Evolutionary conservation across 1,140 invertebrate genomes (phyloP).

Genomic region (Cydia strobilella): DNA sequence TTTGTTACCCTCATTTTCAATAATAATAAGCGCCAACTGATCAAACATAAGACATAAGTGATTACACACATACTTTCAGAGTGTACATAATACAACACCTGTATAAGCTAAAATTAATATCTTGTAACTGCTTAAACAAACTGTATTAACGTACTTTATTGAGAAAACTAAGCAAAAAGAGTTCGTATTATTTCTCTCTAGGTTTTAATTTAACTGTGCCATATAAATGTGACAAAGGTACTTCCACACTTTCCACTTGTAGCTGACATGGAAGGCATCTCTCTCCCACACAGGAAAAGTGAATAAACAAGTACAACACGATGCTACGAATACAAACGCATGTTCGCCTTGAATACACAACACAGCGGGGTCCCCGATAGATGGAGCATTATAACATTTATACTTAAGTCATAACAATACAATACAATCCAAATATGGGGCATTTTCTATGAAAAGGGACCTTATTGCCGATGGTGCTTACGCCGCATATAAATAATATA

Average conservation of each 20-base stretch:
- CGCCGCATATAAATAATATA: no score
- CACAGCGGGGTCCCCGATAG: neutral
- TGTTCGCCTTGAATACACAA: constrained; percentile 3
- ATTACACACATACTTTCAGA: neutral
- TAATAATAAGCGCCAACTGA: neutral
- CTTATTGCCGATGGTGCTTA: no score
- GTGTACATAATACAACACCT: constrained; percentile 1
- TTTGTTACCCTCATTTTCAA: constrained; percentile 1
- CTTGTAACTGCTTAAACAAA: neutral
- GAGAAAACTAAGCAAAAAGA: neutral
- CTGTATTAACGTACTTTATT: neutral
- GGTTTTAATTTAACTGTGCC: no score
- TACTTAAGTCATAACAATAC: no score
- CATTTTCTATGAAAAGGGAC: no score
- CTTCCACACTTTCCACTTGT: neutral
- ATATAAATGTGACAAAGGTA: neutral
- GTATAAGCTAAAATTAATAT: neutral
- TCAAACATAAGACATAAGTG: neutral
- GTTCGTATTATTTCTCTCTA: no score
- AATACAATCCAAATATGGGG: no score
- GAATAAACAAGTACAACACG: neutral
- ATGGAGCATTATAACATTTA: no score
- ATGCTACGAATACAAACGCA: constrained; percentile 2
- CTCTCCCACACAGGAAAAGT: constrained; percentile 14
- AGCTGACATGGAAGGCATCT: neutral